phyloP scores from a whole-genome alignment of 2,797 vertebrate genomes.

The Gobionotothen gibberifrons region DNA sequence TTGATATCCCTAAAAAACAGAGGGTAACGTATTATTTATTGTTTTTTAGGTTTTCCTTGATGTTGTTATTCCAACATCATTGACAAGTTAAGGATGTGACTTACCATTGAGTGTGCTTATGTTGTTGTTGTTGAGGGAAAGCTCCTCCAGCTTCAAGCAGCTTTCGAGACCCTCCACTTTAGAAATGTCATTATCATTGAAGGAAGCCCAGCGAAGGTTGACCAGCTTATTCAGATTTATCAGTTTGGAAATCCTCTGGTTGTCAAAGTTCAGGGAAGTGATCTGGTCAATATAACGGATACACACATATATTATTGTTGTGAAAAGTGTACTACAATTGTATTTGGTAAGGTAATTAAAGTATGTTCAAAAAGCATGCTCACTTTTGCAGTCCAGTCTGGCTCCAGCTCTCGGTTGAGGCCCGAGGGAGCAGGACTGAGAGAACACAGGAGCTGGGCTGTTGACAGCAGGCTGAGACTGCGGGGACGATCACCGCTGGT shows the following conservation, averaged over 20 bases:
- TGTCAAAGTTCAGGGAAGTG: conserved; percentile 88
- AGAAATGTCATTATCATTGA: conserved; percentile 88
- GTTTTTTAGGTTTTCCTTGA: neutral
- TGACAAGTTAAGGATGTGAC: conserved; percentile 13
- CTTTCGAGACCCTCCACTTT: conserved; percentile 86
- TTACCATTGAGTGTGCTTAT: conserved; percentile 87
- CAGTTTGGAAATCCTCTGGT: conserved; percentile 86
- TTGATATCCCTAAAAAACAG: conserved; percentile 82
- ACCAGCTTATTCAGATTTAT: conserved; percentile 85
- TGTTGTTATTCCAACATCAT: neutral
- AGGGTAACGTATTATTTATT: neutral
- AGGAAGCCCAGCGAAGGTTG: conserved; percentile 90
- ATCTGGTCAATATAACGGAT: conserved; percentile 77
- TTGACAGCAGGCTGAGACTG: conserved; percentile 86
- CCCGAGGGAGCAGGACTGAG: conserved; percentile 80
- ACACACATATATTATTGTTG: neutral
- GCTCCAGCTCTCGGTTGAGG: conserved; percentile 67
- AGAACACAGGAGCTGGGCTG: conserved; percentile 85
- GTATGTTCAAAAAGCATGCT: conserved; percentile 9
- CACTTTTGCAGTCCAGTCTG: conserved; percentile 86
- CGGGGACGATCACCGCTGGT: conserved; percentile 79
- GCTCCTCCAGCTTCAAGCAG: conserved; percentile 88
- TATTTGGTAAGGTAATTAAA: no score
- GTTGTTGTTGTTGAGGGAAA: conserved; percentile 88
- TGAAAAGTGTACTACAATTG: neutral